Conservation (phyloP, 1,140 invertebrate genomes). For the Cardiocondyla obscurior region DNA sequence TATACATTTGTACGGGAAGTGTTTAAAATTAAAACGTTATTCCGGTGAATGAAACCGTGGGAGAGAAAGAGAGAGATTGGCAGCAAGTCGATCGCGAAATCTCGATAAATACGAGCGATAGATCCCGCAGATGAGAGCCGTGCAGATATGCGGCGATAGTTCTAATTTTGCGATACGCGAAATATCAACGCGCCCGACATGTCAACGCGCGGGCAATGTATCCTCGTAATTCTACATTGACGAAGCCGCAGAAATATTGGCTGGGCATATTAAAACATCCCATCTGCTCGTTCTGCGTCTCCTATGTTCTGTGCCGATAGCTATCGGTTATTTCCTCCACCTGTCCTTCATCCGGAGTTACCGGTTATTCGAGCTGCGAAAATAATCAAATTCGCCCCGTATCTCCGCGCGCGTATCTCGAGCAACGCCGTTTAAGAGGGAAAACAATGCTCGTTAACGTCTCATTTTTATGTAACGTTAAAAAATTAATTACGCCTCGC, state of each 20-base stretch:
- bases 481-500: not conserved
- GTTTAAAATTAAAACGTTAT: not conserved
- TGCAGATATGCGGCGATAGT: conserved; percentile 1
- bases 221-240: conserved; percentile 18
- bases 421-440: not conserved
- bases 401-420: not conserved
- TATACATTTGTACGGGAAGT: not conserved
- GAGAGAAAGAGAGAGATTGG: not conserved
- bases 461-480: not conserved
- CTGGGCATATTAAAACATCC: conserved; percentile 49
- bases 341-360: conserved; percentile 13
- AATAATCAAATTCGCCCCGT: conserved; percentile 5
- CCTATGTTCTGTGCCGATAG: conserved; percentile 17
- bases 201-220: conserved; percentile 14
- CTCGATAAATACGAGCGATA: conserved; percentile 1
- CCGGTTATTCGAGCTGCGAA: not conserved
- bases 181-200: conserved; percentile 14
- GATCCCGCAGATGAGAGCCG: not conserved
- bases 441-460: not conserved
- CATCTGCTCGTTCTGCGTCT: conserved; percentile 16
- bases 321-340: conserved; percentile 47
- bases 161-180: conserved; percentile 30
- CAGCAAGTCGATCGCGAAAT: not conserved
- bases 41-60: not conserved
- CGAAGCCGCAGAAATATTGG: conserved; percentile 38